These are phyloP conservation scores for Synodontis membranacea DNA, from an alignment of 2,113 vertebrate genomes.

Conservation along the genomic window DNA sequence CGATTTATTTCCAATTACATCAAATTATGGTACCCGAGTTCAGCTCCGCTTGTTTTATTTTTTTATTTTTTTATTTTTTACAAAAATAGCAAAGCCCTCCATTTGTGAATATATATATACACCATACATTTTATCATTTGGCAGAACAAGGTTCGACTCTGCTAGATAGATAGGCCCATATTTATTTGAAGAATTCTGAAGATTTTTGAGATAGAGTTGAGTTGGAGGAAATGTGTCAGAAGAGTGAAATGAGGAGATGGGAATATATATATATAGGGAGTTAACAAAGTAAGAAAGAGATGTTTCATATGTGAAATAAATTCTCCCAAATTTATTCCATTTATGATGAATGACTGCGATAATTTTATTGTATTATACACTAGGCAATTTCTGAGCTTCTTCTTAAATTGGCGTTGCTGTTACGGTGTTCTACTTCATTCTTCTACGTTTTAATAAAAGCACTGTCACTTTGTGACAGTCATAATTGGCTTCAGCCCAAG, in stretches of 20 bases:
- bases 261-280: not conserved
- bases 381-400: not conserved
- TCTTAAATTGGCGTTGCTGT: not conserved
- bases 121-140: not conserved
- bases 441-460: slow-evolving; percentile 7
- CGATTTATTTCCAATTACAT: not conserved
- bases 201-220: not conserved
- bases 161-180: not conserved
- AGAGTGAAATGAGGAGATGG: not conserved
- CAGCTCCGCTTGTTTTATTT: not conserved
- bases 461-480: not conserved
- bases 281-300: not conserved
- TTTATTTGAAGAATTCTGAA: not conserved
- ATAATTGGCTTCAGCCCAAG: not conserved
- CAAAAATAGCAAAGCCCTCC: not conserved
- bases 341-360: not conserved
- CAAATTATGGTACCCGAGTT: not conserved
- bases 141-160: not conserved
- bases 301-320: not conserved
- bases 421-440: not conserved
- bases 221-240: not conserved
- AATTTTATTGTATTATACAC: not conserved
- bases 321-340: not conserved
- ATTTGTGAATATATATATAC: not conserved
- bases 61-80: too few relatives aligned